Evolutionary conservation across 2,113 vertebrate genomes (phyloP).

Genomic region (Chamaea fasciata): DNA sequence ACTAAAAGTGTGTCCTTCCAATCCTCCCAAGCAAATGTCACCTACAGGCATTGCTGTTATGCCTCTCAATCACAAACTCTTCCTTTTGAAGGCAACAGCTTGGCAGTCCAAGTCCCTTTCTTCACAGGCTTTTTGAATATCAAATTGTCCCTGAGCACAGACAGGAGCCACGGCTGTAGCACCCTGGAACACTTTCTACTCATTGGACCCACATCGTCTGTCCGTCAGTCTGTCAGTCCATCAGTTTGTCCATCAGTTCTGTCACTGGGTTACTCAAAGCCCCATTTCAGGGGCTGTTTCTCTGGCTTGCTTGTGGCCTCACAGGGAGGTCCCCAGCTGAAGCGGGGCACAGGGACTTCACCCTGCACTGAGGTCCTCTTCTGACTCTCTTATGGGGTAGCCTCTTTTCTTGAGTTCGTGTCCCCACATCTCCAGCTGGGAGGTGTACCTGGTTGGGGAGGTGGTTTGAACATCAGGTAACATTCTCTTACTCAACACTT

Average conservation of each 20-base stretch:
- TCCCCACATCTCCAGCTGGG: not conserved
- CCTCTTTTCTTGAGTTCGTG: not conserved
- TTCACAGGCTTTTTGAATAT: not conserved
- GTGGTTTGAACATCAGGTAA: not conserved
- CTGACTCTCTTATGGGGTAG: not conserved
- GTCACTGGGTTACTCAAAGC: not conserved
- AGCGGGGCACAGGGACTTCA: not conserved
- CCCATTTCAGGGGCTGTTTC: not conserved
- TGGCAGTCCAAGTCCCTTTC: not conserved
- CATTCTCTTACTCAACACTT: not conserved
- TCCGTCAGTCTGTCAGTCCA: not conserved
- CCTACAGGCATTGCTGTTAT: not conserved
- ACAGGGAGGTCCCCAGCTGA: not conserved
- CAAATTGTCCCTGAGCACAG: not conserved
- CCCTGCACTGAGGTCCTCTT: not conserved
- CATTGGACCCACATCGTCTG: not conserved
- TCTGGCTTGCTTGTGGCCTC: rapidly evolving
- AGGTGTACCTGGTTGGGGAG: not conserved
- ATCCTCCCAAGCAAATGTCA: not conserved
- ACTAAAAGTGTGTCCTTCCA: not conserved
- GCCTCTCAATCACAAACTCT: not conserved
- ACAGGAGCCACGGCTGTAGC: not conserved
- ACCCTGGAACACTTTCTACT: not conserved
- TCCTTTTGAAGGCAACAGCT: not conserved
- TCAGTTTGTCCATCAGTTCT: not conserved